Evolutionary conservation across 1,140 invertebrate genomes (phyloP), one percentile per base, ranked within the genome.

Genomic region (Plodia interpunctella): DNA sequence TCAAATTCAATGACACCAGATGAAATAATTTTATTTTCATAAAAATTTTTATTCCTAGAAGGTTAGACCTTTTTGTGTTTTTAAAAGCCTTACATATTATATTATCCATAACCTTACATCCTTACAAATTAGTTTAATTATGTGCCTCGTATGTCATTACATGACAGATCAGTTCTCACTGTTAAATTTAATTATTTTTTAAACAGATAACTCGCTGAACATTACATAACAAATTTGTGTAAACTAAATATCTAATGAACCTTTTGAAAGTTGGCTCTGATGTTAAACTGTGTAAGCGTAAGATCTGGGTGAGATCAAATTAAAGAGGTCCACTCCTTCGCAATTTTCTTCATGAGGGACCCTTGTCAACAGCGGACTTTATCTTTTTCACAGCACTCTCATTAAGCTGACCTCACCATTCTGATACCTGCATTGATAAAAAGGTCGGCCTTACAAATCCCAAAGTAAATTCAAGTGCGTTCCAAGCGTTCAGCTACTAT

Each of bases 361-460:
- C 81, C 81, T 83, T 81, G 79, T 86, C 80, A 83, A 76, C 72
- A 75, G 62, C 57, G 62, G 66, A 10, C 49, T 72, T 76, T 79
- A 75, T 84, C 75, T 84, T 77, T 66, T 78, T 78, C 70, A 81
- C 70, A 74, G 66, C 56, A 68, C 67, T 73, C 70, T 83, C 75
- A 81, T 85, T 83, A 81, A 68, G 70, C 72, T 72, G 71, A 71
- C 69, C 66, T 66, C 51, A 59, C 58, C 53, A 65, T 76, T 78
- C 69, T 76, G 60, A 63, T 74, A 80, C 71, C 64, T 72, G 53
- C 28, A 68, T 63, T 56, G 60, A 64, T 63, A 59, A 57, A 62
- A 65, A 63, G 55, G 59, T 54, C 51, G 51, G 0, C 51, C 18
- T 25, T 53, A n/a, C 56, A 57, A 15, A 50, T n/a, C 56, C 21